These are phyloP conservation scores for Drosophila elegans DNA, from an alignment of 1,140 invertebrate species.

Conservation along the genomic window DNA sequence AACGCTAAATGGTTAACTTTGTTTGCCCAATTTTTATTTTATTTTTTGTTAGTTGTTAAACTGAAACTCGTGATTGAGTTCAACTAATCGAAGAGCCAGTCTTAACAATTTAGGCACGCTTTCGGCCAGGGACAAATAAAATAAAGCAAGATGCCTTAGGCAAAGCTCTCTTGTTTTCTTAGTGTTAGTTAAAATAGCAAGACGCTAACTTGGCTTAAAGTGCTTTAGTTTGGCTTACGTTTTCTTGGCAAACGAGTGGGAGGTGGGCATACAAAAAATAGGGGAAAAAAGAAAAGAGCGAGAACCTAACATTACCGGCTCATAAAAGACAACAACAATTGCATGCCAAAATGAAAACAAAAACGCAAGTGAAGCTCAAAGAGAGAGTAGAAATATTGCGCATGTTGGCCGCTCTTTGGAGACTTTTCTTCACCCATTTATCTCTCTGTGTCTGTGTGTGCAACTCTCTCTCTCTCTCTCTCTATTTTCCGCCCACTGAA, in stretches of 20 bases:
- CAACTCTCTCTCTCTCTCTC: conserved; percentile 3
- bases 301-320: conserved; percentile 52
- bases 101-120: conserved; percentile 72
- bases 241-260: conserved; percentile 8
- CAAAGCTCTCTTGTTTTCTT: conserved; percentile 32
- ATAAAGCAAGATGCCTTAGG: neutral
- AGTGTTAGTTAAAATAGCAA: conserved; percentile 42
- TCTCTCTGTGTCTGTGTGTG: neutral
- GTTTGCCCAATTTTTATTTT: conserved; percentile 48
- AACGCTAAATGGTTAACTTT: conserved; percentile 32
- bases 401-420: conserved; percentile 10
- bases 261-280: neutral
- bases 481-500: neutral
- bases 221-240: conserved; percentile 70
- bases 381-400: conserved; percentile 10
- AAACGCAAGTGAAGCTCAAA: conserved; percentile 31
- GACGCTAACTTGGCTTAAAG: conserved; percentile 61
- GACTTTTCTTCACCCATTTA: neutral
- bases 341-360: conserved; percentile 58
- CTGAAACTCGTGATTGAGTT: conserved; percentile 66
- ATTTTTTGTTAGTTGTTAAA: conserved; percentile 62
- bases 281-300: neutral
- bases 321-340: conserved; percentile 73
- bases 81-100: conserved; percentile 24
- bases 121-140: conserved; percentile 18